phyloP scores from a whole-genome alignment of 2,797 vertebrate species.

The Enteromius afrohamiltoni region DNA sequence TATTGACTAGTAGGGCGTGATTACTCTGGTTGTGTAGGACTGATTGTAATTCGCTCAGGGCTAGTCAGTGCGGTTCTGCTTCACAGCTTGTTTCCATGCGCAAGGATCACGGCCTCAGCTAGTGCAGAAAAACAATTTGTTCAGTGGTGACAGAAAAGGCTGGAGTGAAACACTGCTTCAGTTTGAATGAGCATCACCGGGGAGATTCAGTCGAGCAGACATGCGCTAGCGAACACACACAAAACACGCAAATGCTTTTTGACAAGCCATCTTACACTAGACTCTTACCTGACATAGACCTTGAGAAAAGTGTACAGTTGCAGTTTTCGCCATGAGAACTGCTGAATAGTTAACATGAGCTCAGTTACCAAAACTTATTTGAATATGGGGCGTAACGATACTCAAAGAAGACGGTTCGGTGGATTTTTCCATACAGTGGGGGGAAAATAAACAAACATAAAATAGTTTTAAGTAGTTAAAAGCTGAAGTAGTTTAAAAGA shows the following conservation, averaged over 20 bases:
- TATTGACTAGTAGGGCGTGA: slow-evolving; percentile 12
- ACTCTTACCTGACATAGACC: no score
- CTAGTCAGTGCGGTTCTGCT: slow-evolving; percentile 1
- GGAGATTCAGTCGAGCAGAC: slow-evolving; percentile 21
- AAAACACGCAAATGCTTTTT: not conserved
- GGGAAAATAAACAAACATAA: not conserved
- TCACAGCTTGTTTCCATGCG: not conserved
- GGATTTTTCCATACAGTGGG: not conserved
- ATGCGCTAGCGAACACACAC: not conserved
- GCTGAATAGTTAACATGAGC: not conserved
- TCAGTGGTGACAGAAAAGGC: slow-evolving; percentile 22
- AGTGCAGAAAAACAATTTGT: slow-evolving; percentile 39
- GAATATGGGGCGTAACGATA: not conserved
- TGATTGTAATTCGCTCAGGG: slow-evolving; percentile 1
- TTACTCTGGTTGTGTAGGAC: slow-evolving; percentile 27
- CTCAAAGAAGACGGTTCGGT: not conserved
- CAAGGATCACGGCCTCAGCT: not conserved
- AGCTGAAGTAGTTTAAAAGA: no score
- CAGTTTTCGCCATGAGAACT: not conserved
- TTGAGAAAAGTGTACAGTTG: not conserved
- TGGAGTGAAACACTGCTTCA: slow-evolving; percentile 25
- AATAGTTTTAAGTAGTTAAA: not conserved
- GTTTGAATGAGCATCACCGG: slow-evolving; percentile 30
- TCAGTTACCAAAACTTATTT: not conserved
- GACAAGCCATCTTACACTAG: not conserved